Conservation (phyloP, 2,888 invertebrate genomes). For the Aproaerema taeniolella region DNA sequence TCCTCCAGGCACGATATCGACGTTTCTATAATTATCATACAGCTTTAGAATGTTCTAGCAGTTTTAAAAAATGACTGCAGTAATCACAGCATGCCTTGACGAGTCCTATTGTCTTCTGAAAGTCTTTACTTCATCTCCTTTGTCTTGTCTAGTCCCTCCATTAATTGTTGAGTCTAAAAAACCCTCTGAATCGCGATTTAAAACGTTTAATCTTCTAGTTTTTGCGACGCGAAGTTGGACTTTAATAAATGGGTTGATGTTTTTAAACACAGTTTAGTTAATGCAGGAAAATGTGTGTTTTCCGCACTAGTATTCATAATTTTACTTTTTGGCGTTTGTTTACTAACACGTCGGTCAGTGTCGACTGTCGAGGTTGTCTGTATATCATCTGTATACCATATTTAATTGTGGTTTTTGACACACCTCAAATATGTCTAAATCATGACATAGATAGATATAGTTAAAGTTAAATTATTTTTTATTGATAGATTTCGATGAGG, state of each 20-base stretch:
- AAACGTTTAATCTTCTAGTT: slow-evolving; percentile 26
- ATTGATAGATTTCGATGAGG: too few relatives aligned
- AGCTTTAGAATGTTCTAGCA: slow-evolving; percentile 47
- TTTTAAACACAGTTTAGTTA: neutral
- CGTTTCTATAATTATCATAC: too few relatives aligned
- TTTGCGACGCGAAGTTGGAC: slow-evolving; percentile 4
- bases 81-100: slow-evolving; percentile 51
- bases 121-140: slow-evolving; percentile 49
- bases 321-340: too few relatives aligned
- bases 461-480: too few relatives aligned
- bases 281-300: slow-evolving; percentile 2
- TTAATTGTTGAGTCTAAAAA: slow-evolving; percentile 35
- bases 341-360: too few relatives aligned
- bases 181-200: slow-evolving; percentile 20
- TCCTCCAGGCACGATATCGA: too few relatives aligned
- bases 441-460: too few relatives aligned
- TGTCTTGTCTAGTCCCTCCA: slow-evolving; percentile 39
- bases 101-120: slow-evolving; percentile 59
- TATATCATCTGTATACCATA: too few relatives aligned
- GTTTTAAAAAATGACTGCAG: too few relatives aligned
- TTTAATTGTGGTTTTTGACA: too few relatives aligned
- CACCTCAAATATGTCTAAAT: too few relatives aligned
- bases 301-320: slow-evolving; percentile 1
- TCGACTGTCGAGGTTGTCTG: too few relatives aligned
- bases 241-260: neutral